These are phyloP conservation scores for Drosophila flavopinicola DNA, from an alignment of 2,888 invertebrate species.

Conservation along the genomic window DNA sequence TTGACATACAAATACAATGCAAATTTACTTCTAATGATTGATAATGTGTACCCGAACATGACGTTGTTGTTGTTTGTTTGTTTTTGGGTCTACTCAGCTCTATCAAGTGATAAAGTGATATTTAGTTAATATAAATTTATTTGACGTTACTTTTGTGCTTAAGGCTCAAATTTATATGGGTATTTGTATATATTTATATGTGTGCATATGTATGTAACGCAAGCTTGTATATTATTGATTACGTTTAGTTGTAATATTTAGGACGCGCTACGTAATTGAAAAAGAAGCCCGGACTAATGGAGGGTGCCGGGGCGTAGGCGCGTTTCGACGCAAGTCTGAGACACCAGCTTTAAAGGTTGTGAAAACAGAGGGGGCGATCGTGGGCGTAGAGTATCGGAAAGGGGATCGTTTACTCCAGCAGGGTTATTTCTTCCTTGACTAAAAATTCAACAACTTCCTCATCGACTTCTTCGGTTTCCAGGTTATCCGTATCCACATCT, in stretches of 20 bases:
- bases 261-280: conserved; percentile 35
- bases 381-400: conserved; percentile 10
- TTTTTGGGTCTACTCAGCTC: conserved; percentile 23
- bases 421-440: conserved; percentile 96
- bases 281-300: conserved; percentile 17
- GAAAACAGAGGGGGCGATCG: conserved; percentile 6
- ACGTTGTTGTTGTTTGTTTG: background rate
- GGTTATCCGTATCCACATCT: conserved; percentile 97
- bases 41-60: conserved; percentile 42
- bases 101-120: conserved; percentile 42
- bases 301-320: conserved; percentile 28
- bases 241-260: conserved; percentile 40
- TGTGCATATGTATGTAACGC: conserved; percentile 58
- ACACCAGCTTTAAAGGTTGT: conserved; percentile 54
- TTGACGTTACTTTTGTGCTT: conserved; percentile 48
- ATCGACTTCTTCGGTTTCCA: conserved; percentile 95
- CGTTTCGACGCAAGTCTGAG: conserved; percentile 36
- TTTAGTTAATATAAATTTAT: conserved; percentile 23
- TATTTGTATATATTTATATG: conserved; percentile 22
- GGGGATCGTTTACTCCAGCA: conserved; percentile 88
- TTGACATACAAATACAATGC: conserved; percentile 80
- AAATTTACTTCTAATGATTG: conserved; percentile 72
- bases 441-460: conserved; percentile 99
- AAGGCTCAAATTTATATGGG: conserved; percentile 35
- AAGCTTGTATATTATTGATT: conserved; percentile 35